These are phyloP conservation scores for Ispidina lecontei DNA, from an alignment of 2,797 vertebrate species.

Conservation along the genomic window DNA sequence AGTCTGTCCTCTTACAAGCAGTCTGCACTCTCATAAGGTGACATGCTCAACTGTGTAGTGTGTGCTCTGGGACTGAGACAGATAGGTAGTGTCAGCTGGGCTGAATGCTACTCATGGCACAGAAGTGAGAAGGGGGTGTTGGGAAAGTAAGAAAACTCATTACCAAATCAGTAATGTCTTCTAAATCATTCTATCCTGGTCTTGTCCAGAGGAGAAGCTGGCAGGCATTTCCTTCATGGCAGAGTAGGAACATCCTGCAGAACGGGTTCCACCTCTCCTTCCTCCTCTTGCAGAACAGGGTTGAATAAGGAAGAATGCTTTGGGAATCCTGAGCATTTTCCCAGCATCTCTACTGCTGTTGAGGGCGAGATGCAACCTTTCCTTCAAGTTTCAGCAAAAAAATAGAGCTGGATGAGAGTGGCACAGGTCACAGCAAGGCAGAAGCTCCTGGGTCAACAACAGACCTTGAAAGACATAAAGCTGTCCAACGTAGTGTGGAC, in stretches of 20 bases:
- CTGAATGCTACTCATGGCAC: neutral
- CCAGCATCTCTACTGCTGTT: neutral
- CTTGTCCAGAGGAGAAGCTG: neutral
- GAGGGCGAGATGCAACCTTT: neutral
- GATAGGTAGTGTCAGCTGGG: neutral
- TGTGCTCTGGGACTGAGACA: neutral
- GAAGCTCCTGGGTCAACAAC: neutral
- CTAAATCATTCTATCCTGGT: neutral
- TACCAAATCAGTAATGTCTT: constrained; percentile 1
- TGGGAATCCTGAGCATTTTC: constrained; percentile 10
- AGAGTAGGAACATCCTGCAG: constrained; percentile 15
- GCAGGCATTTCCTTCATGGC: neutral
- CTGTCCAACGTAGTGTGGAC: neutral
- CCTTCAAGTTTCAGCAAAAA: neutral
- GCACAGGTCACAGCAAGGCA: neutral
- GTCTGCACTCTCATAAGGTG: neutral
- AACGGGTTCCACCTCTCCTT: constrained; percentile 17
- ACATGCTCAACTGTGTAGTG: accelerated
- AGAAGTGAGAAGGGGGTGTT: neutral
- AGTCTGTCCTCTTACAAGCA: neutral
- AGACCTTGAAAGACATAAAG: neutral
- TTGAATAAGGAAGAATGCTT: neutral
- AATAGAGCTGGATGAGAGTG: neutral
- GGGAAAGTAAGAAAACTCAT: neutral
- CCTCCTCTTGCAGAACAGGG: neutral